These are phyloP conservation scores for Oxystoma pomonae DNA, from an alignment of 2,888 invertebrate genomes.

Conservation along the genomic window DNA sequence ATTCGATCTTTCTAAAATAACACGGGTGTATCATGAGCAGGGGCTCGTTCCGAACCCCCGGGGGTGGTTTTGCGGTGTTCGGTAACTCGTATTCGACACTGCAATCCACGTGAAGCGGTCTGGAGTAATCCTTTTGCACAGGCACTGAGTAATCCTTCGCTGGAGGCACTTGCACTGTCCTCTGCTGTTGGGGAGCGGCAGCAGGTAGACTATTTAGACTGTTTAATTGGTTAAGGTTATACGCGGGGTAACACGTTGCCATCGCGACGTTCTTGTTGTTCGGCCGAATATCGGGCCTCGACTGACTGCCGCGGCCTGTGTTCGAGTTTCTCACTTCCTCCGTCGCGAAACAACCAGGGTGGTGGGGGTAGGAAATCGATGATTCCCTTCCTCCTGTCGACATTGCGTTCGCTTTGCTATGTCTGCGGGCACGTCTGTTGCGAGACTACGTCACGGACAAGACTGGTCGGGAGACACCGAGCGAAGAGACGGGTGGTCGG, in stretches of 20 bases:
- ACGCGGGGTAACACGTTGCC: slow-evolving; percentile 45
- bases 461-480: slow-evolving; percentile 24
- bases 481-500: slow-evolving; percentile 22
- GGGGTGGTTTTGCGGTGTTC: slow-evolving; percentile 83
- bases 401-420: slow-evolving; percentile 36
- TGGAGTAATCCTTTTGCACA: slow-evolving; percentile 75
- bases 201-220: slow-evolving; percentile 30
- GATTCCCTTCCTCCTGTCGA: slow-evolving; percentile 24
- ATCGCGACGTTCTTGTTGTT: slow-evolving; percentile 32
- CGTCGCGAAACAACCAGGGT: slow-evolving; percentile 11
- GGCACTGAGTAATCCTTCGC: slow-evolving; percentile 9
- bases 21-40: slow-evolving; percentile 87
- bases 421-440: slow-evolving; percentile 46
- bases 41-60: slow-evolving; percentile 77
- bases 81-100: slow-evolving; percentile 89
- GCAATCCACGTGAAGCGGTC: slow-evolving; percentile 86
- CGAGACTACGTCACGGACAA: slow-evolving; percentile 40
- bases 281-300: slow-evolving; percentile 42
- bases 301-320: slow-evolving; percentile 32
- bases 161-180: slow-evolving; percentile 44
- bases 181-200: slow-evolving; percentile 45
- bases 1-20: slow-evolving; percentile 83
- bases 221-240: slow-evolving; percentile 37
- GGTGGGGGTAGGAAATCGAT: slow-evolving; percentile 51
- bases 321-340: slow-evolving; percentile 8